Conservation (phyloP, 1,140 invertebrate species). For the Dreissena rostriformis region DNA sequence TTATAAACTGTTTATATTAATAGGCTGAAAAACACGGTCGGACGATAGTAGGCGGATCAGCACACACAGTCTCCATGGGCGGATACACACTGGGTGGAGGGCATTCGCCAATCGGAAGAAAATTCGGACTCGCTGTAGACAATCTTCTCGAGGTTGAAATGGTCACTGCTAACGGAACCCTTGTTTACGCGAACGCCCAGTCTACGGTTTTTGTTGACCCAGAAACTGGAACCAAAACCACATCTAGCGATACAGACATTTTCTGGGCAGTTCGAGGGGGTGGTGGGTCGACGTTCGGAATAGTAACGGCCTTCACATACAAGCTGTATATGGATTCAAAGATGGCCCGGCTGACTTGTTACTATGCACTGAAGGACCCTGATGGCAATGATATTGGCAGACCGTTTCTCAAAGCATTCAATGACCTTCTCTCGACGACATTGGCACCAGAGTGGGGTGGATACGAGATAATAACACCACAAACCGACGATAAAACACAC, state of each 20-base stretch:
- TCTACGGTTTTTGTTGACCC: slow-evolving; percentile 11
- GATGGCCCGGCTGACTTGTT: slow-evolving; percentile 17
- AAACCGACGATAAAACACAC: too few relatives aligned
- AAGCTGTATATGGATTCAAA: slow-evolving; percentile 55
- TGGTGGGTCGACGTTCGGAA: slow-evolving; percentile 69
- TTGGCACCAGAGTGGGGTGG: slow-evolving; percentile 55
- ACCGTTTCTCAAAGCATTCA: slow-evolving; percentile 10
- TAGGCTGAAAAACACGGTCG: slow-evolving; percentile 47
- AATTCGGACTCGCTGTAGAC: slow-evolving; percentile 68
- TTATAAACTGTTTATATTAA: neutral
- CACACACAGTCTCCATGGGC: slow-evolving; percentile 63
- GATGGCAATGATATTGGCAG: neutral
- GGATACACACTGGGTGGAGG: slow-evolving; percentile 71
- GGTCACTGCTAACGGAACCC: slow-evolving; percentile 55
- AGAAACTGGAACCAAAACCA: neutral
- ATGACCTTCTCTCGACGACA: slow-evolving; percentile 3
- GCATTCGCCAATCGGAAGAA: slow-evolving; percentile 62
- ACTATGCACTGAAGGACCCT: neutral
- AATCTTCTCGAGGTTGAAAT: slow-evolving; percentile 64
- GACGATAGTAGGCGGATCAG: slow-evolving; percentile 63
- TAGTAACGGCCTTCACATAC: slow-evolving; percentile 60
- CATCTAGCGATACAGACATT: slow-evolving; percentile 54
- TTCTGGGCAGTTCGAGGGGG: slow-evolving; percentile 71
- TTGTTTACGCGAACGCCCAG: slow-evolving; percentile 16
- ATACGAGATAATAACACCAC: slow-evolving; percentile 12